Evolutionary conservation across 2,888 invertebrate species (phyloP).

Genomic region (Serripes groenlandicus): DNA sequence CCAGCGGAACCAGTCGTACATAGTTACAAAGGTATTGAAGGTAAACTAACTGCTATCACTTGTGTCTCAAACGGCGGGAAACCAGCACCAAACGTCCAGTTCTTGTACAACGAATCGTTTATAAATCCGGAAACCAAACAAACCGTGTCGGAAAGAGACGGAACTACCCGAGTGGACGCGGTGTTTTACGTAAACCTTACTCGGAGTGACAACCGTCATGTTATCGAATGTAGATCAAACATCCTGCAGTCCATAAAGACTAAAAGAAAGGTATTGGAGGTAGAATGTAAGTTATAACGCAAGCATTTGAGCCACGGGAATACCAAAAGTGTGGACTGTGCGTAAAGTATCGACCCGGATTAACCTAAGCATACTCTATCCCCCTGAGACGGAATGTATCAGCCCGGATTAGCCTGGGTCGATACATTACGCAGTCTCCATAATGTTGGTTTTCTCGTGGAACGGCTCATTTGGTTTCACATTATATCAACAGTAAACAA

Average conservation of each 20-base stretch:
- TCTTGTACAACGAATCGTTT: neutral
- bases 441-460: too few relatives aligned
- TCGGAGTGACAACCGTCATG: neutral
- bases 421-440: too few relatives aligned
- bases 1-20: neutral
- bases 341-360: too few relatives aligned
- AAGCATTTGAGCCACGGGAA: too few relatives aligned
- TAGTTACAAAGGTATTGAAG: neutral
- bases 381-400: too few relatives aligned
- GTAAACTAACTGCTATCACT: neutral
- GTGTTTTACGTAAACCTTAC: neutral
- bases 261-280: neutral
- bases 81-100: conserved; percentile 1
- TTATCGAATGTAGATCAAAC: neutral
- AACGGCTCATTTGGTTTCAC: too few relatives aligned
- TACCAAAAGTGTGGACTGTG: too few relatives aligned
- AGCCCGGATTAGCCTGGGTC: too few relatives aligned
- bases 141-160: neutral
- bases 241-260: neutral
- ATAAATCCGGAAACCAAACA: neutral
- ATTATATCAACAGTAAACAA: too few relatives aligned
- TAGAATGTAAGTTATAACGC: conserved; percentile 15
- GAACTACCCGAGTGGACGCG: conserved; percentile 6
- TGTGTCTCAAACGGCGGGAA: conserved; percentile 2
- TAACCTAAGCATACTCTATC: too few relatives aligned